Percentiles rank a stretch among this genome's conserved stretches.
phyloP scores from a whole-genome alignment of 2,888 invertebrate species.

The Phalera bucephala region DNA sequence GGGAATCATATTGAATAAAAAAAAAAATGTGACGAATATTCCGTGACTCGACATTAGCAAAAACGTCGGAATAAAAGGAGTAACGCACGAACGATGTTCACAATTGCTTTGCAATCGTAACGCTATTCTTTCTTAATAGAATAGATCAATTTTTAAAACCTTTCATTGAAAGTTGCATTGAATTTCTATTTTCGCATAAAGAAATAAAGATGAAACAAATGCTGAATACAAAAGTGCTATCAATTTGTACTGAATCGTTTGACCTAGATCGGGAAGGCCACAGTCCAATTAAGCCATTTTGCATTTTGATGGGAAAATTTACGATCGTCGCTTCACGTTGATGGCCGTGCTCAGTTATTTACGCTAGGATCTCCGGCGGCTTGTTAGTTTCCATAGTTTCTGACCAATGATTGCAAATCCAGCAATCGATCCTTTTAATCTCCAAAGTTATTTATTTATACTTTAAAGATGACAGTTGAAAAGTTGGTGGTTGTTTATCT shows the following conservation, averaged over 20 bases:
- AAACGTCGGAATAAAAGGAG: too few relatives aligned
- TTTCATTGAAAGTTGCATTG: too few relatives aligned
- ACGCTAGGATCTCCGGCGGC: slow-evolving; percentile 23
- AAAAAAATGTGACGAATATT: too few relatives aligned
- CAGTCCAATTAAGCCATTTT: slow-evolving; percentile 81
- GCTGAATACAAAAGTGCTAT: slow-evolving; percentile 64
- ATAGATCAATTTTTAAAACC: too few relatives aligned
- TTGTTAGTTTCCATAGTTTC: too few relatives aligned
- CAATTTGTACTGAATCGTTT: slow-evolving; percentile 75
- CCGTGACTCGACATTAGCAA: too few relatives aligned
- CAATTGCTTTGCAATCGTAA: too few relatives aligned
- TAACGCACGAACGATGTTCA: too few relatives aligned
- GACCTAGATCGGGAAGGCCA: slow-evolving; percentile 76
- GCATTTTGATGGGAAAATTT: slow-evolving; percentile 81
- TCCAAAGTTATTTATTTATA: slow-evolving; percentile 13
- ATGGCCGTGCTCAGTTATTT: slow-evolving; percentile 63
- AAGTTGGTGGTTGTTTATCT: not conserved
- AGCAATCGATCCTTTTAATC: slow-evolving; percentile 24
- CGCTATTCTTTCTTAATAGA: too few relatives aligned
- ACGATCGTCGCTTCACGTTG: slow-evolving; percentile 67
- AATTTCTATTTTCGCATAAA: slow-evolving; percentile 13
- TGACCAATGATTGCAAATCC: too few relatives aligned
- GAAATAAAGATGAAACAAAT: slow-evolving; percentile 54
- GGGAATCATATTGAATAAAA: too few relatives aligned
- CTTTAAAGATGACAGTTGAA: slow-evolving; percentile 12